phyloP scores from a whole-genome alignment of 2,113 vertebrate species.

The Bolborhynchus lineola region DNA sequence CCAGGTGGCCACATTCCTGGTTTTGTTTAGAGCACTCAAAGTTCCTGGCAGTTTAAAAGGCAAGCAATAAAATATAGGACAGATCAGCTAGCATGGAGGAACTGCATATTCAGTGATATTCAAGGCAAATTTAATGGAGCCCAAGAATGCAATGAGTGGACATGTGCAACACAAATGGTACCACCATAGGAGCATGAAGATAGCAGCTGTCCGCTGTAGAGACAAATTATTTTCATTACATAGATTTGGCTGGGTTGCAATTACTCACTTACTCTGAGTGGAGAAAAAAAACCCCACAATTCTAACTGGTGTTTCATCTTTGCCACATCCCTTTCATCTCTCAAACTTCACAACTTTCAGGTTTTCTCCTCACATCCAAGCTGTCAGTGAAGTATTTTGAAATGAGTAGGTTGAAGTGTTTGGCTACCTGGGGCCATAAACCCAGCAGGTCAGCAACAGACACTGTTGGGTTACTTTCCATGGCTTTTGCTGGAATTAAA shows the following conservation, averaged over 20 bases:
- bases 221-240: conserved; percentile 3
- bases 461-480: not conserved
- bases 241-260: conserved; percentile 6
- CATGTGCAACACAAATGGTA: conserved; percentile 8
- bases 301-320: not conserved
- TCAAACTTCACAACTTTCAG: not conserved
- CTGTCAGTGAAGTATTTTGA: conserved; percentile 3
- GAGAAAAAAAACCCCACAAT: not conserved
- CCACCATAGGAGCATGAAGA: conserved; percentile 5
- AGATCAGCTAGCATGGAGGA: not conserved
- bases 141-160: not conserved
- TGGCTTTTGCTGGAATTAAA: conserved; percentile 59
- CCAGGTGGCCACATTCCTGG: not conserved
- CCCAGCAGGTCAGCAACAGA: conserved; percentile 31
- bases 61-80: not conserved
- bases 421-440: conserved; percentile 29
- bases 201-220: conserved; percentile 41
- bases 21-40: not conserved
- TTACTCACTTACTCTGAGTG: not conserved
- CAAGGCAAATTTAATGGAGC: not conserved
- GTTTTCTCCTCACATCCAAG: not conserved
- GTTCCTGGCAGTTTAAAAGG: not conserved
- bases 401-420: conserved; percentile 20
- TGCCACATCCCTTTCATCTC: not conserved
- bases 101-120: not conserved